Evolutionary conservation across 2,797 vertebrate genomes (phyloP).

Genomic region (Agapornis canus): DNA sequence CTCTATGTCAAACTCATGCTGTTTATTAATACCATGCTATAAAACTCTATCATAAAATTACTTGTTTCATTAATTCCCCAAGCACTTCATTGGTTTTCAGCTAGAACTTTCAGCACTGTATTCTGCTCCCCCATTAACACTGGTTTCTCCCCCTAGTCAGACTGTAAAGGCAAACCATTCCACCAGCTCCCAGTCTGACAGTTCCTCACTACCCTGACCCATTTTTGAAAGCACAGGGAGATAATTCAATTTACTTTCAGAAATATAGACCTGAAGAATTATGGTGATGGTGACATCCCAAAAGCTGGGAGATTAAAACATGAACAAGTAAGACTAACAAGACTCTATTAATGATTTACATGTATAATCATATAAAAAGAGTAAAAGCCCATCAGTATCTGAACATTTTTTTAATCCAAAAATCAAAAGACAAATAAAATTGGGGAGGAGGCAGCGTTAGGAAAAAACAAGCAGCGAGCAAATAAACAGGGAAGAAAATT

Average conservation of each 20-base stretch:
- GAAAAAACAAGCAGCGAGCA: not conserved
- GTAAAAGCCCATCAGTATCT: not conserved
- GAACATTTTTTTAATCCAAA: not conserved
- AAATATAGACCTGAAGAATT: not conserved
- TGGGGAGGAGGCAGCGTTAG: rapidly evolving
- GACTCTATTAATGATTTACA: not conserved
- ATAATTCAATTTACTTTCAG: not conserved
- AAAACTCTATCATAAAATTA: not conserved
- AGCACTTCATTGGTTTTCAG: not conserved
- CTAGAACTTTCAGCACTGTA: not conserved
- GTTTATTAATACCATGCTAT: not conserved
- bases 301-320: not conserved
- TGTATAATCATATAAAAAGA: not conserved
- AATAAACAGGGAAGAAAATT: not conserved
- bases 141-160: not conserved
- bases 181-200: not conserved
- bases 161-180: not conserved
- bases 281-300: not conserved
- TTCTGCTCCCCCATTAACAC: not conserved
- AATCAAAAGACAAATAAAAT: not conserved
- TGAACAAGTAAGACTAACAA: not conserved
- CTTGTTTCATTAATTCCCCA: not conserved
- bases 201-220: not conserved
- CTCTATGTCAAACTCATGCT: not conserved
- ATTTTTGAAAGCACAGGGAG: not conserved